phyloP scores from a whole-genome alignment of 2,888 invertebrate species.

The Noctua janthe region DNA sequence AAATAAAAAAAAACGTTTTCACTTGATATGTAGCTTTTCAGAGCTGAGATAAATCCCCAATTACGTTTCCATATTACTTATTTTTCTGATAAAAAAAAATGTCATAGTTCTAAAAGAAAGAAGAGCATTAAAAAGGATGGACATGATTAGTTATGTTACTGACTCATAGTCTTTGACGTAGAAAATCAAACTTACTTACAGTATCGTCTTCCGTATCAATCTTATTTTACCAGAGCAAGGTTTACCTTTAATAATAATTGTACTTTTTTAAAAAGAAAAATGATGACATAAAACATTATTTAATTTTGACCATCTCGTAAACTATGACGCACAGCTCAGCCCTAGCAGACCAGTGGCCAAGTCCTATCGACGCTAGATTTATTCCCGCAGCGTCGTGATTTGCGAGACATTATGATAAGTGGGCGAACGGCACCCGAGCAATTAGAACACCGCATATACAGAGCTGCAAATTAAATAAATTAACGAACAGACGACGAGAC shows the following conservation, averaged over 20 bases:
- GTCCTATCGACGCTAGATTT: conserved; percentile 85
- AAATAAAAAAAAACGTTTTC: background rate
- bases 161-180: background rate
- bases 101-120: background rate
- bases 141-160: background rate
- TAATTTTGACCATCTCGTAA: background rate
- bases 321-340: conserved; percentile 43
- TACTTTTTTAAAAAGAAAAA: background rate
- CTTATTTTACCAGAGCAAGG: background rate
- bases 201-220: background rate
- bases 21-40: no score
- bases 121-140: background rate
- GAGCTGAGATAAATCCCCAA: background rate
- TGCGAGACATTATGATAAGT: conserved; percentile 90
- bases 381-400: conserved; percentile 85
- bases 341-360: conserved; percentile 68
- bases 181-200: background rate
- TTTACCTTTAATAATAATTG: no score
- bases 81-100: background rate
- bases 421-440: conserved; percentile 84
- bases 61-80: background rate
- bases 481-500: conserved; percentile 76
- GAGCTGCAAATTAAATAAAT: conserved; percentile 83
- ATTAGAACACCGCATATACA: conserved; percentile 84
- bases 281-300: background rate